These are phyloP conservation scores for Drosophila mettleri DNA, from an alignment of 2,888 invertebrate species.

Conservation along the genomic window DNA sequence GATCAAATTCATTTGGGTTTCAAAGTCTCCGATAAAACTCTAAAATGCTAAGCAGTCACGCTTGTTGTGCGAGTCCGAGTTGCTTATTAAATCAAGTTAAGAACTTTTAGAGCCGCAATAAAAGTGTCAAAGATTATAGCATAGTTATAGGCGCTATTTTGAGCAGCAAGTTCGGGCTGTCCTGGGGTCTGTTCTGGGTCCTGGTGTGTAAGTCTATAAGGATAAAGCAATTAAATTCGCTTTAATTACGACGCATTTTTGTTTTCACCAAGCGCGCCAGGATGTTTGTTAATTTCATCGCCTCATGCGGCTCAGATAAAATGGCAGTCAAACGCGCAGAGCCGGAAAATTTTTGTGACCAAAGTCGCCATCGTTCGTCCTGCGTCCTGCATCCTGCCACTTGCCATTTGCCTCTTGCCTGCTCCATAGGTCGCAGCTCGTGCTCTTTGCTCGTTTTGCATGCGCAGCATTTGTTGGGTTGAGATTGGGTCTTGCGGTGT, in stretches of 20 bases:
- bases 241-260: constrained; percentile 76
- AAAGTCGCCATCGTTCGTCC: constrained; percentile 45
- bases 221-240: constrained; percentile 79
- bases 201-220: constrained; percentile 16
- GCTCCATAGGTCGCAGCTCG: constrained; percentile 7
- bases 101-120: constrained; percentile 83
- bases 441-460: constrained; percentile 63
- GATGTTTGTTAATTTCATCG: constrained; percentile 80
- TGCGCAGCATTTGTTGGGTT: constrained; percentile 66
- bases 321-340: constrained; percentile 73
- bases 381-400: constrained; percentile 28
- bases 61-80: constrained; percentile 49
- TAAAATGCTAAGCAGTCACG: constrained; percentile 64
- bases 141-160: constrained; percentile 67
- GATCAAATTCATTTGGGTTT: constrained; percentile 71
- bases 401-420: constrained; percentile 8
- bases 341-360: constrained; percentile 78
- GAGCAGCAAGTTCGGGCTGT: not conserved
- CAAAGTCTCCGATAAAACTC: constrained; percentile 65
- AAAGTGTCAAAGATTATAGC: constrained; percentile 84
- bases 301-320: constrained; percentile 76
- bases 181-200: not conserved
- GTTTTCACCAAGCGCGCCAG: constrained; percentile 42
- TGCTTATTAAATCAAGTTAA: constrained; percentile 84
- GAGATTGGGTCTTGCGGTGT: constrained; percentile 46